Conservation (phyloP, 2,888 invertebrate genomes). For the Campoplex nolae region DNA sequence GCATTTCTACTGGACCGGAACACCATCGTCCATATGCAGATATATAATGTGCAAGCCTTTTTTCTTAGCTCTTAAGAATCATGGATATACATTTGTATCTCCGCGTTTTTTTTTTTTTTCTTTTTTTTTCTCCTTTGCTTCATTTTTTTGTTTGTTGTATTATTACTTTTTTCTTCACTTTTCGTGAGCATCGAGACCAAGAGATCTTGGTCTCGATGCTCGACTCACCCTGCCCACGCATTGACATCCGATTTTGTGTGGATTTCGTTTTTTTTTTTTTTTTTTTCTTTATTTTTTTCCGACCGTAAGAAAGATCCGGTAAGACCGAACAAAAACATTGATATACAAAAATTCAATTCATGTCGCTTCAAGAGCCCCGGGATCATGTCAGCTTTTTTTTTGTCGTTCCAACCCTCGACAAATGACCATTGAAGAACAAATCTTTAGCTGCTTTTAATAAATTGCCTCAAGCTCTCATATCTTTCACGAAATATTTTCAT, state of each 20-base stretch:
- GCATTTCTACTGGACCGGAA: constrained; percentile 70
- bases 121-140: not conserved
- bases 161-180: constrained; percentile 22
- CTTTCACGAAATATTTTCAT: not conserved
- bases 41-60: constrained; percentile 25
- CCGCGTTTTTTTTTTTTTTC: too few relatives aligned
- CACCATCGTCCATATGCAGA: constrained; percentile 36
- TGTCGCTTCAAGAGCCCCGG: not conserved
- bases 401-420: not conserved
- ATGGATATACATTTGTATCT: constrained; percentile 30
- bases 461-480: not conserved
- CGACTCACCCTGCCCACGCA: constrained; percentile 57
- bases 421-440: not conserved
- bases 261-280: constrained; percentile 13
- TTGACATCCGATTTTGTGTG: constrained; percentile 60
- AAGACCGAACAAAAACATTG: not conserved
- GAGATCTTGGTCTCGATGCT: not conserved
- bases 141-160: constrained; percentile 9
- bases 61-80: constrained; percentile 32
- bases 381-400: not conserved
- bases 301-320: constrained; percentile 25
- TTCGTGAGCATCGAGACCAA: constrained; percentile 57
- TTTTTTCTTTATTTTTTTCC: not conserved
- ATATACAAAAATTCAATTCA: constrained; percentile 15
- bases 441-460: not conserved